Conservation (phyloP, 2,113 vertebrate genomes). For the Apteryx owenii region DNA sequence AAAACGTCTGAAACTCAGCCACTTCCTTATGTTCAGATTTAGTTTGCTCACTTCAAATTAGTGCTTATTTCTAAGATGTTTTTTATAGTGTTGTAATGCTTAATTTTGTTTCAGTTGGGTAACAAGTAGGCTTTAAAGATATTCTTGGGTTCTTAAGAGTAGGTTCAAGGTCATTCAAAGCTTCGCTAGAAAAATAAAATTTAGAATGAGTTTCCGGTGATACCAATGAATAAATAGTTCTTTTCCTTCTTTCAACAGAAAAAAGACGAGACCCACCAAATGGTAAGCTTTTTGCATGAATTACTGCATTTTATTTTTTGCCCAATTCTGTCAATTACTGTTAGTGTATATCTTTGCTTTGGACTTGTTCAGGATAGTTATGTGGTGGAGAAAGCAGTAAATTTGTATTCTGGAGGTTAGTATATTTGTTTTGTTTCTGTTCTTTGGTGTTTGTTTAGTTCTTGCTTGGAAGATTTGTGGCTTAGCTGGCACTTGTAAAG, state of each 20-base stretch:
- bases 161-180: not conserved
- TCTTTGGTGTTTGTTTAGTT: conserved; percentile 19
- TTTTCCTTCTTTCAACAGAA: conserved; percentile 62
- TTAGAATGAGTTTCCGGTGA: not conserved
- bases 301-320: not conserved
- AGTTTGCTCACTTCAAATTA: not conserved
- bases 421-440: not conserved
- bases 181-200: not conserved
- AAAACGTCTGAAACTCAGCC: not conserved
- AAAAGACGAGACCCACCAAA: conserved; percentile 77
- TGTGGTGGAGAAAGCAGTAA: not conserved
- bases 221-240: not conserved
- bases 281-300: conserved; percentile 58
- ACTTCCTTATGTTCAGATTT: not conserved
- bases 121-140: not conserved
- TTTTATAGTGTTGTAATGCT: not conserved
- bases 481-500: not conserved
- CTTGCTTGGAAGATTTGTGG: not conserved
- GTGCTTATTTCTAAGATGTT: not conserved
- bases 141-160: not conserved
- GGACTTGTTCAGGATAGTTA: not conserved
- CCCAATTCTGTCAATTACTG: not conserved
- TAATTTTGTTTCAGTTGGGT: not conserved
- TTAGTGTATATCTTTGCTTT: not conserved
- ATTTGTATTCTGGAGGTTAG: not conserved